Conservation (phyloP, 2,888 invertebrate genomes). For the Leucozona laternaria region DNA sequence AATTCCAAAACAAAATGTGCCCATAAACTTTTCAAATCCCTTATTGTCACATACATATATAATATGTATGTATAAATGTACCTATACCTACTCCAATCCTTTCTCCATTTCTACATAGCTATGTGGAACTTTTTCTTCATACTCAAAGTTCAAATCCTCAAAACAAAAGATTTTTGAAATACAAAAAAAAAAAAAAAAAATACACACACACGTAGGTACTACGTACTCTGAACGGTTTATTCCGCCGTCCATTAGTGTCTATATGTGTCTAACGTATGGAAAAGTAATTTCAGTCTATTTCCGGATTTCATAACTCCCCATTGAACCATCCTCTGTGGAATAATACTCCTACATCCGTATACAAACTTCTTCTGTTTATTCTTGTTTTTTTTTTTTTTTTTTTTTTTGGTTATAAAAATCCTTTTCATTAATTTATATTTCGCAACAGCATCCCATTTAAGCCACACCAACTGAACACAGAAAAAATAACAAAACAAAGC, state of each 20-base stretch:
- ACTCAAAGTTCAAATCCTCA: constrained; percentile 8
- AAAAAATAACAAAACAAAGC: constrained; percentile 42
- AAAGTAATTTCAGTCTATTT: constrained; percentile 74
- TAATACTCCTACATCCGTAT: constrained; percentile 25
- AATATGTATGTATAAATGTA: too few species aligned
- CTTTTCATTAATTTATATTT: constrained; percentile 73
- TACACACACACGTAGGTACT: neutral
- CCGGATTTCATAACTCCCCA: constrained; percentile 72
- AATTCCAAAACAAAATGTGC: constrained; percentile 12
- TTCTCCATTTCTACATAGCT: neutral
- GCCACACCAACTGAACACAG: constrained; percentile 43
- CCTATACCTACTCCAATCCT: neutral
- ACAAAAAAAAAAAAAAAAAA: neutral
- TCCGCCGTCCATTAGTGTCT: constrained; percentile 39
- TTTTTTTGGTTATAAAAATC: constrained; percentile 46
- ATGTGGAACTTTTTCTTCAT: neutral
- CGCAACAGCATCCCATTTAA: constrained; percentile 50
- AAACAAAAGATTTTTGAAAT: neutral
- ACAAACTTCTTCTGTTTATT: constrained; percentile 4
- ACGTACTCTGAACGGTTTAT: constrained; percentile 11
- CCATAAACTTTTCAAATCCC: constrained; percentile 16
- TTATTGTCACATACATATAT: neutral
- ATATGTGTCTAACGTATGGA: constrained; percentile 63
- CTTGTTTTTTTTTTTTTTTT: constrained; percentile 11
- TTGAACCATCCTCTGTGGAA: constrained; percentile 49